These are phyloP conservation scores for Acrobasis repandana DNA, from an alignment of 2,888 invertebrate genomes.

Conservation along the genomic window DNA sequence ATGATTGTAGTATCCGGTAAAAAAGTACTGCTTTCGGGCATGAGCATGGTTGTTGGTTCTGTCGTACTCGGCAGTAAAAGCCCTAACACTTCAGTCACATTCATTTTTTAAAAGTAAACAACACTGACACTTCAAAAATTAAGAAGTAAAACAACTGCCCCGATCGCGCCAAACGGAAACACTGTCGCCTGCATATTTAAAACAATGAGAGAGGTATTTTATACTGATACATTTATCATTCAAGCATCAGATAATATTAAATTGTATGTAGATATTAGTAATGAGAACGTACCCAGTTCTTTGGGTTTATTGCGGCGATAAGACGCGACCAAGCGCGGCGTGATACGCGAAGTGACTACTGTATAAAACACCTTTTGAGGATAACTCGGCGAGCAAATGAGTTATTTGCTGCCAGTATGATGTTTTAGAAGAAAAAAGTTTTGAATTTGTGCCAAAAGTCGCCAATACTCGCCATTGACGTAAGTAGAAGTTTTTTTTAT, in stretches of 20 bases:
- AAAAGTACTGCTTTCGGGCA: constrained; percentile 32
- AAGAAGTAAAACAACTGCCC: constrained; percentile 33
- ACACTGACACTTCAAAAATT: constrained; percentile 34
- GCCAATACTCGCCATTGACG: constrained; percentile 14
- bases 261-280: constrained; percentile 38
- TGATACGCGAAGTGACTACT: constrained; percentile 43
- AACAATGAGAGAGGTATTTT: constrained; percentile 38
- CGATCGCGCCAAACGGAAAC: constrained; percentile 39
- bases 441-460: constrained; percentile 32
- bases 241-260: constrained; percentile 54
- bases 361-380: constrained; percentile 32
- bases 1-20: constrained; percentile 39
- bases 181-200: constrained; percentile 46
- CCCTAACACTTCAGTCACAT: constrained; percentile 42
- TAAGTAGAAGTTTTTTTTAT: constrained; percentile 12
- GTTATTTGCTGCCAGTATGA: constrained; percentile 29
- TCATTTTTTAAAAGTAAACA: constrained; percentile 46
- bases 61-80: constrained; percentile 14
- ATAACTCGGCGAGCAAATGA: constrained; percentile 32
- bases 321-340: constrained; percentile 53
- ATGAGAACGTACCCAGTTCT: constrained; percentile 29
- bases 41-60: constrained; percentile 24
- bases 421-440: constrained; percentile 28
- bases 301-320: constrained; percentile 32
- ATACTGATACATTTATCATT: constrained; percentile 54